Evolutionary conservation across 2,797 vertebrate genomes (phyloP).

Genomic region (Mastacembelus armatus): DNA sequence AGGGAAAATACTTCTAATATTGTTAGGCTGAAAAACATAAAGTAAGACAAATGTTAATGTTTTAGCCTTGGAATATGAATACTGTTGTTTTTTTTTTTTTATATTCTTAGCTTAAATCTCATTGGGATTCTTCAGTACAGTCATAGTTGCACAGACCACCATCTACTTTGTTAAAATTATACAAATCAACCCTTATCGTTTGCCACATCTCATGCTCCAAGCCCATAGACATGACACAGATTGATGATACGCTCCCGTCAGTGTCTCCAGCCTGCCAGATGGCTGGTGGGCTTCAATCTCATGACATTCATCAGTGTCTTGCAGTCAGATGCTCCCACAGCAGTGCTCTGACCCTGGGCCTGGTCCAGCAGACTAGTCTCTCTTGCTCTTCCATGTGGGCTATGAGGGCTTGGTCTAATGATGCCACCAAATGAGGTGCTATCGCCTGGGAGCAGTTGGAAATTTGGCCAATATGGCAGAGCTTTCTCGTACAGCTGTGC

Average conservation of each 20-base stretch:
- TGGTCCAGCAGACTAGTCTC: slow-evolving; percentile 54
- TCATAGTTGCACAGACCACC: neutral
- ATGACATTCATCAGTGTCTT: slow-evolving; percentile 81
- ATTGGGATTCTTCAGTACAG: neutral
- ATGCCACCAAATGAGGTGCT: slow-evolving; percentile 65
- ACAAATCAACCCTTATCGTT: slow-evolving; percentile 47
- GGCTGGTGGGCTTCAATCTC: slow-evolving; percentile 74
- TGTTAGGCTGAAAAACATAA: neutral
- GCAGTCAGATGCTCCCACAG: slow-evolving; percentile 76
- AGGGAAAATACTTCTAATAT: neutral
- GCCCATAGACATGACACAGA: slow-evolving; percentile 73
- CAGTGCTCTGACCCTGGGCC: slow-evolving; percentile 65
- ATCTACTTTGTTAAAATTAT: slow-evolving; percentile 17
- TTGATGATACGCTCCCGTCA: slow-evolving; percentile 67
- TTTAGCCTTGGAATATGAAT: neutral
- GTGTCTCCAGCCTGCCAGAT: slow-evolving; percentile 69
- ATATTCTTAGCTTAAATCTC: too few relatives aligned
- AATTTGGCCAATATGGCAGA: slow-evolving; percentile 62
- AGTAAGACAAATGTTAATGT: neutral
- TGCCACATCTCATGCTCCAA: slow-evolving; percentile 35
- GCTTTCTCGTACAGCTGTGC: slow-evolving; percentile 53
- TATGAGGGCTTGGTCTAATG: slow-evolving; percentile 63
- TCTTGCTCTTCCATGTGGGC: slow-evolving; percentile 35
- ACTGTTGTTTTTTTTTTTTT: too few relatives aligned
- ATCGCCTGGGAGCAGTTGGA: slow-evolving; percentile 52